phyloP scores from a whole-genome alignment of 2,888 invertebrate genomes.

The Petrolisthes manimaculis region DNA sequence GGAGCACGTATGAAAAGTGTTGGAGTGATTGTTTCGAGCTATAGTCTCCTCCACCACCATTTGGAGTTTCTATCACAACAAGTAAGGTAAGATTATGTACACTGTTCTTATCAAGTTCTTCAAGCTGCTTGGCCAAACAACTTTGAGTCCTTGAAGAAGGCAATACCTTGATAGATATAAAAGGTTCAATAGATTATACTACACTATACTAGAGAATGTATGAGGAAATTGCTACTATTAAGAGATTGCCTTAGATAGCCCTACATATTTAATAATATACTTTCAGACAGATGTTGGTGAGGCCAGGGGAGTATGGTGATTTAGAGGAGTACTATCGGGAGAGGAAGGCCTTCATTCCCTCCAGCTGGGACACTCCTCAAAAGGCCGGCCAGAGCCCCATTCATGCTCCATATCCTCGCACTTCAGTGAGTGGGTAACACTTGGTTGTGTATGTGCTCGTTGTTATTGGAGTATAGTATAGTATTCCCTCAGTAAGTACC shows the following conservation, averaged over 20 bases:
- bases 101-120: neutral
- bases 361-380: constrained; percentile 26
- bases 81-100: constrained; percentile 27
- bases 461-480: neutral
- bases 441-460: neutral
- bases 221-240: no score
- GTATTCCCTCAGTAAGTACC: no score
- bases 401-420: neutral
- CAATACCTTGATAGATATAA: no score
- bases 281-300: neutral
- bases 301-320: neutral
- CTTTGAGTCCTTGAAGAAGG: neutral
- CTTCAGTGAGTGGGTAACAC: neutral
- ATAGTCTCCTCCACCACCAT: constrained; percentile 26
- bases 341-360: neutral
- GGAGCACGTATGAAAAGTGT: constrained; percentile 41
- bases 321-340: constrained; percentile 1
- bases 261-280: no score
- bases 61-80: constrained; percentile 5
- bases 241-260: no score
- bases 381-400: neutral
- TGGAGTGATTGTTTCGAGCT: constrained; percentile 26
- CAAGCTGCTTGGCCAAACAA: neutral
- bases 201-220: no score
- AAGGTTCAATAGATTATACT: no score